A percentile compares a stretch with the other conserved stretches of the same genome.
Evolutionary conservation across 2,797 vertebrate genomes (phyloP).

Genomic region (Pangasius mekongensis): DNA sequence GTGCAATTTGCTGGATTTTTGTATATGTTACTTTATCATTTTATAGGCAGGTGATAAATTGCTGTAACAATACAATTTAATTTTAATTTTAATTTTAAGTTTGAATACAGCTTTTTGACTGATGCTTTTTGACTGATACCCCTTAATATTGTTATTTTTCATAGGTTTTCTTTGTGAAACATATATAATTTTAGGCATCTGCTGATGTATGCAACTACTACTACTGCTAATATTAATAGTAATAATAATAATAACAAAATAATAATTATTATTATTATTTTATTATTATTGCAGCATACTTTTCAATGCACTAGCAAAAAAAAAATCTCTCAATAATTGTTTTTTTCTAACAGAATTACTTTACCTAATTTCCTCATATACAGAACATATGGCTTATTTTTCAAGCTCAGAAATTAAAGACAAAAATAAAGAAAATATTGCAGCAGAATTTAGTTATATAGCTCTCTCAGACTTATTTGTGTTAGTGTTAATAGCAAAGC

Average conservation of each 20-base stretch:
- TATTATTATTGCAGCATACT: not conserved
- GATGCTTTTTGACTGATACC: not conserved
- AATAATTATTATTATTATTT: not conserved
- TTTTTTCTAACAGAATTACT: not conserved
- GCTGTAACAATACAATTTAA: not conserved
- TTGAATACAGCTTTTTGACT: not conserved
- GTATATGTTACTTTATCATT: not conserved
- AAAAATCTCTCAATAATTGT: not conserved
- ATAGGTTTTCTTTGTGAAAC: not conserved
- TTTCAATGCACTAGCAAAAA: not conserved
- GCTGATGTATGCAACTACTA: not conserved
- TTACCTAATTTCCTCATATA: not conserved
- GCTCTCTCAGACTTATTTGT: not conserved
- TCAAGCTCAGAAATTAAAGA: not conserved
- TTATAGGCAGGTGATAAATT: not conserved
- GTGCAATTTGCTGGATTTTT: not conserved
- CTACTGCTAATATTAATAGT: not conserved
- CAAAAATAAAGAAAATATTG: not conserved
- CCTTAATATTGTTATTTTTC: not conserved
- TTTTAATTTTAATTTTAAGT: not conserved
- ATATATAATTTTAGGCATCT: not conserved
- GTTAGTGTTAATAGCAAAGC: not conserved
- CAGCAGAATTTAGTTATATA: not conserved
- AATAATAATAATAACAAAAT: not conserved
- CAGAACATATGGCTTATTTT: not conserved